Conservation (phyloP, 2,888 invertebrate species). For the Danaus chrysippus region DNA sequence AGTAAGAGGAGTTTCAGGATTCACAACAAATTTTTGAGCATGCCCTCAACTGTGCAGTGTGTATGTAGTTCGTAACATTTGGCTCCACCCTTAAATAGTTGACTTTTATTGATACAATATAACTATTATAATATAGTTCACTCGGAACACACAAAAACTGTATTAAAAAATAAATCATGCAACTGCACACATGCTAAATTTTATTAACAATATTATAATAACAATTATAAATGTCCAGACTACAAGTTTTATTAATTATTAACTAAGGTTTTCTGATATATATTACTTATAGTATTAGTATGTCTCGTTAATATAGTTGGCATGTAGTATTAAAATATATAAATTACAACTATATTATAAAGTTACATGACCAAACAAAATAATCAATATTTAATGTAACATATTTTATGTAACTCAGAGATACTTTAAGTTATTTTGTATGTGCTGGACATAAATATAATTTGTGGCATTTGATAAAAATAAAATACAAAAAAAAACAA, state of each 20-base stretch:
- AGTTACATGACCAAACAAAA: conserved; percentile 45
- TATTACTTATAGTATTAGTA: neutral
- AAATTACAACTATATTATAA: conserved; percentile 12
- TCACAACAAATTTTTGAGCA: conserved; percentile 65
- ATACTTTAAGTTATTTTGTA: conserved; percentile 25
- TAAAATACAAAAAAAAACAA: neutral
- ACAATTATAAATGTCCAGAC: conserved; percentile 50
- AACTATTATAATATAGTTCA: conserved; percentile 8
- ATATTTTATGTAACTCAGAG: conserved; percentile 20
- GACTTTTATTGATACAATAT: conserved; percentile 18
- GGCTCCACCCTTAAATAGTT: conserved; percentile 21
- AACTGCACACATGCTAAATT: conserved; percentile 58
- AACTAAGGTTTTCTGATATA: too few relatives aligned
- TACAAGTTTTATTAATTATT: neutral
- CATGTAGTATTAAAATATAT: neutral
- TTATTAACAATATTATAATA: conserved; percentile 55
- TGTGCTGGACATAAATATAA: conserved; percentile 21
- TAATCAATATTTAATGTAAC: conserved; percentile 40
- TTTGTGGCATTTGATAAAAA: conserved; percentile 18
- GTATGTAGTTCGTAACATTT: conserved; percentile 33
- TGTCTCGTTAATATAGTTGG: neutral
- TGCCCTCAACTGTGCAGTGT: conserved; percentile 69
- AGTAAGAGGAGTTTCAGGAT: conserved; percentile 50
- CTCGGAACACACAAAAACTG: conserved; percentile 54
- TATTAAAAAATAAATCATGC: conserved; percentile 64